A percentile compares a stretch with the other conserved stretches of the same genome.
These are phyloP conservation scores for Myotis myotis DNA, from an alignment of 2,797 vertebrate species.

Conservation along the genomic window DNA sequence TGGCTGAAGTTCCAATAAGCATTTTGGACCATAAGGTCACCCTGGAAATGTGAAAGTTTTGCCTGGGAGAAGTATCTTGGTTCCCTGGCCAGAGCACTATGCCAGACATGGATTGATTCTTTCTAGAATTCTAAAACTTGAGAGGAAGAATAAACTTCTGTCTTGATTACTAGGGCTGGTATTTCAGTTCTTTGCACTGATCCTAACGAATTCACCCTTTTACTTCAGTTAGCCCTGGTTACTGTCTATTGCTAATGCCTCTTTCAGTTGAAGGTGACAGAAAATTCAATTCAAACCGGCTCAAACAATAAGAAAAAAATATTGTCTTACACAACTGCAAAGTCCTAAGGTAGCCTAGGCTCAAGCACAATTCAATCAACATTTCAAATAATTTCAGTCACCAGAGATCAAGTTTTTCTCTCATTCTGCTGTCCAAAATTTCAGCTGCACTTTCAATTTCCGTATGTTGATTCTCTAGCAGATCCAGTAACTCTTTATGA, in stretches of 20 bases:
- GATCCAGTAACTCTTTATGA: not conserved
- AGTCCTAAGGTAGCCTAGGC: slow-evolving; percentile 6
- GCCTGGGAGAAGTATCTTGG: not conserved
- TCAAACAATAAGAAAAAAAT: slow-evolving; percentile 34
- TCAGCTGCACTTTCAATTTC: slow-evolving; percentile 48
- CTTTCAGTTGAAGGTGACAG: slow-evolving; percentile 15
- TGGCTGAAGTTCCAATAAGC: not conserved
- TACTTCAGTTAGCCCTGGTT: not conserved
- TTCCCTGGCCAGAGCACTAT: not conserved
- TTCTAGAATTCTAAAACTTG: slow-evolving; percentile 10
- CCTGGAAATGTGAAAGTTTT: not conserved
- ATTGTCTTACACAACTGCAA: slow-evolving; percentile 24
- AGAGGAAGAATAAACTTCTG: not conserved
- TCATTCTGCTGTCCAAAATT: slow-evolving; percentile 12
- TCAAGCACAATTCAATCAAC: slow-evolving; percentile 58
- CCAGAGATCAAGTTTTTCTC: slow-evolving; percentile 43
- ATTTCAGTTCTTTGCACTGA: not conserved
- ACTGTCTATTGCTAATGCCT: not conserved
- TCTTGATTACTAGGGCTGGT: not conserved
- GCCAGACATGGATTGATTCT: not conserved
- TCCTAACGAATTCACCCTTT: not conserved
- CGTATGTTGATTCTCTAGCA: not conserved
- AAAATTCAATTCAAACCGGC: slow-evolving; percentile 44
- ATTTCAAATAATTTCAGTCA: slow-evolving; percentile 44
- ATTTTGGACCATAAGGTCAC: not conserved